Conservation (phyloP, 2,888 invertebrate genomes). For the Geotrupes spiniger region DNA sequence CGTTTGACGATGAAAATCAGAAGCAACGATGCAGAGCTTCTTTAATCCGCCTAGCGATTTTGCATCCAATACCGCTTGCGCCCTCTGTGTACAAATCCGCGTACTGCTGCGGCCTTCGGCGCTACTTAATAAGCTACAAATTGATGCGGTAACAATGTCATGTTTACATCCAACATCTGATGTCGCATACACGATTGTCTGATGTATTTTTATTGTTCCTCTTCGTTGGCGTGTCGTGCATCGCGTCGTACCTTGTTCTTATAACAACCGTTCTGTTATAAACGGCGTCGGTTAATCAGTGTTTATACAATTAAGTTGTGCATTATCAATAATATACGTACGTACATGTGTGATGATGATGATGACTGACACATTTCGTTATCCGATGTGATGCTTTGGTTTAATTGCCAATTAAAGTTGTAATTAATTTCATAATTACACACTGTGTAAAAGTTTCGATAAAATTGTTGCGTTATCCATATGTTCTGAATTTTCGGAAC, state of each 20-base stretch:
- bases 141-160: slow-evolving; percentile 28
- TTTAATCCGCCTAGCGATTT: not conserved
- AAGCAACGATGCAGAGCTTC: too few species aligned
- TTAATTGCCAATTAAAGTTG: slow-evolving; percentile 2
- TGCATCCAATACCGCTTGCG: slow-evolving; percentile 14
- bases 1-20: too few species aligned
- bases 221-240: not conserved
- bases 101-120: slow-evolving; percentile 23
- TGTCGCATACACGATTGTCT: slow-evolving; percentile 18
- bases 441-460: not conserved
- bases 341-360: not conserved
- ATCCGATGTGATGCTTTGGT: not conserved
- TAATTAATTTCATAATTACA: slow-evolving; percentile 1
- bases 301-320: not conserved
- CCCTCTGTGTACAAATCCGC: slow-evolving; percentile 23
- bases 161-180: slow-evolving; percentile 31
- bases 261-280: not conserved
- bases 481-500: slow-evolving; percentile 1
- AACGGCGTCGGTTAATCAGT: too few species aligned
- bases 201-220: not conserved
- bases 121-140: slow-evolving; percentile 31
- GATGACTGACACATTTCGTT: not conserved
- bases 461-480: slow-evolving; percentile 3
- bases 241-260: slow-evolving; percentile 1
- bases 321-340: slow-evolving; percentile 1